Conservation (phyloP, 2,797 vertebrate genomes). For the Girardinus metallicus region DNA sequence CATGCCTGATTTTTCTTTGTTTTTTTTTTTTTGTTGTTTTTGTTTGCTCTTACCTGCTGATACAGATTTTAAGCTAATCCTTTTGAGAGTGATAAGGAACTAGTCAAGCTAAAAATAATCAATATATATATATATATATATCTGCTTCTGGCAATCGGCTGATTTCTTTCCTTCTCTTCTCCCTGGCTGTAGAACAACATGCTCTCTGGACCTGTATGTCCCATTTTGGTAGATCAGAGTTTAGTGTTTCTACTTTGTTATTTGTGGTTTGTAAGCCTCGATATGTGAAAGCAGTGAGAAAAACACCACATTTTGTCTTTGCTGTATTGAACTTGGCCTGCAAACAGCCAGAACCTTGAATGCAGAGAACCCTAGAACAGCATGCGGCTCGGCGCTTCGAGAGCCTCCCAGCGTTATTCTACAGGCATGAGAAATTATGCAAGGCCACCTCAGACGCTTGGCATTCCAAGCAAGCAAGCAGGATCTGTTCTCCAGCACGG, state of each 20-base stretch:
- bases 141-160: neutral
- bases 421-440: slow-evolving; percentile 26
- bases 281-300: slow-evolving; percentile 21
- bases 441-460: slow-evolving; percentile 30
- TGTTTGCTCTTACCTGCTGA: neutral
- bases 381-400: neutral
- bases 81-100: neutral
- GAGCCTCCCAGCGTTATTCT: slow-evolving; percentile 21
- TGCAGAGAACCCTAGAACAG: slow-evolving; percentile 15
- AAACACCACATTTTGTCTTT: slow-evolving; percentile 29
- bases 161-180: neutral
- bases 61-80: neutral
- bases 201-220: slow-evolving; percentile 31
- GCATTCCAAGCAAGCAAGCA: slow-evolving; percentile 30
- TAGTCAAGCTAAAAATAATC: neutral
- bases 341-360: slow-evolving; percentile 36
- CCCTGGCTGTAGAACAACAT: slow-evolving; percentile 27
- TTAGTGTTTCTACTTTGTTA: slow-evolving; percentile 51
- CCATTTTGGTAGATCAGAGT: neutral
- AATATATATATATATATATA: too few species aligned
- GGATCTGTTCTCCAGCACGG: slow-evolving; percentile 10
- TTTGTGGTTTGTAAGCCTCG: slow-evolving; percentile 41
- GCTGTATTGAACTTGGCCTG: slow-evolving; percentile 53
- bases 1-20: neutral
- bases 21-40: neutral